Evolutionary conservation across 2,797 vertebrate species (phyloP).

Genomic region (Erithacus rubecula): DNA sequence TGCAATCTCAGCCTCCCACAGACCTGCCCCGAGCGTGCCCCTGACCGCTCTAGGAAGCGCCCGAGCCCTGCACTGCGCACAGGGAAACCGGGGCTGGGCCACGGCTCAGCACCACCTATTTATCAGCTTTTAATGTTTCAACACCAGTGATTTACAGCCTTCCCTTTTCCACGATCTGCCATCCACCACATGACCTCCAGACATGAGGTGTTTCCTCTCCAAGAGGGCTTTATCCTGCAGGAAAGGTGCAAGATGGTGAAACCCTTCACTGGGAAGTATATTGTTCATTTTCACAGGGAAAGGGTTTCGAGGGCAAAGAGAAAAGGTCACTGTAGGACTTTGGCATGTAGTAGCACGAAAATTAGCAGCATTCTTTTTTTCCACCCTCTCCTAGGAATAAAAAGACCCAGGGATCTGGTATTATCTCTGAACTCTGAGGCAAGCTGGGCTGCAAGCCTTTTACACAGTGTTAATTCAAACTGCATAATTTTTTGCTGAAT

Average conservation of each 20-base stretch:
- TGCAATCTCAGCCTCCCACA: background rate
- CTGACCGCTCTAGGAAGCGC: background rate
- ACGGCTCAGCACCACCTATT: background rate
- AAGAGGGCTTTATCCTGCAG: slow-evolving; percentile 7
- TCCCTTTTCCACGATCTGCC: background rate
- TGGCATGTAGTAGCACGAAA: background rate
- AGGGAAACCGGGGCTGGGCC: background rate
- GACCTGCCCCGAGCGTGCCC: background rate
- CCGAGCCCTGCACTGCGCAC: background rate
- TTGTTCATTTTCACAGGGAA: background rate
- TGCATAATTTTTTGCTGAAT: slow-evolving; percentile 25
- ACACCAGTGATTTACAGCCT: background rate
- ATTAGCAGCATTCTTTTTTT: background rate
- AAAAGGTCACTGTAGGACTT: background rate
- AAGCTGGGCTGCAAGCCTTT: slow-evolving; percentile 30
- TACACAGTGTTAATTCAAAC: slow-evolving; percentile 39
- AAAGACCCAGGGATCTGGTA: background rate
- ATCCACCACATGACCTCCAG: background rate
- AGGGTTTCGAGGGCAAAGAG: background rate
- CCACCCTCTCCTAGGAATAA: background rate
- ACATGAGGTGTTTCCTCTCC: slow-evolving; percentile 3
- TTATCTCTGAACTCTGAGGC: slow-evolving; percentile 6
- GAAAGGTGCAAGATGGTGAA: background rate
- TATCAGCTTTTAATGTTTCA: slow-evolving; percentile 14
- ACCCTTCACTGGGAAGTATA: background rate